Evolutionary conservation across 1,140 invertebrate species (phyloP).

Genomic region (Drosophila parabipectinata): DNA sequence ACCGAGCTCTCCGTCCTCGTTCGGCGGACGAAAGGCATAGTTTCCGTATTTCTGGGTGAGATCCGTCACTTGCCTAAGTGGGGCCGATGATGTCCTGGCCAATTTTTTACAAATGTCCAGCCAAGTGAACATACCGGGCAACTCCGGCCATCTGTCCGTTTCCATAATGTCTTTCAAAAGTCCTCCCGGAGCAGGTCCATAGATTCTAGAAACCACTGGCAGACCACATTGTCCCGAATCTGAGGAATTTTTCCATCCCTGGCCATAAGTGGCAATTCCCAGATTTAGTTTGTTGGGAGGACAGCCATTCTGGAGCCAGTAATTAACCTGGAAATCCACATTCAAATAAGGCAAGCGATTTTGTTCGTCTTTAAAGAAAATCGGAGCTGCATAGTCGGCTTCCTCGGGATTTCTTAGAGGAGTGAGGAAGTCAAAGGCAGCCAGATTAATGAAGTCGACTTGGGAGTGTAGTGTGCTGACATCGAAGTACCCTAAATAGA

Average conservation of each 20-base stretch:
- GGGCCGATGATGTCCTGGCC: slow-evolving; percentile 85
- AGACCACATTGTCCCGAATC: slow-evolving; percentile 90
- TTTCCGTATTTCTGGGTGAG: slow-evolving; percentile 90
- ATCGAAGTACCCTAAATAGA: slow-evolving; percentile 86
- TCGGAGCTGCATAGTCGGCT: slow-evolving; percentile 89
- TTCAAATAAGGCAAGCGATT: slow-evolving; percentile 84
- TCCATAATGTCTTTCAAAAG: slow-evolving; percentile 86
- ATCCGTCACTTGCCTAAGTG: slow-evolving; percentile 89
- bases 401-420: slow-evolving; percentile 89
- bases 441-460: slow-evolving; percentile 91
- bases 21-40: slow-evolving; percentile 89
- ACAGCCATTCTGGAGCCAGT: slow-evolving; percentile 88
- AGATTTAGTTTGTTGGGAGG: slow-evolving; percentile 91
- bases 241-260: slow-evolving; percentile 91
- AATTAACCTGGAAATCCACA: slow-evolving; percentile 86
- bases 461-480: slow-evolving; percentile 88
- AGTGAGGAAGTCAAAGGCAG: slow-evolving; percentile 91
- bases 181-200: slow-evolving; percentile 87
- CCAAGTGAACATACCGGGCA: too few relatives aligned
- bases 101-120: slow-evolving; percentile 85
- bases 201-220: slow-evolving; percentile 88
- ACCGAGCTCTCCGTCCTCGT: slow-evolving; percentile 88
- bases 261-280: slow-evolving; percentile 92
- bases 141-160: slow-evolving; percentile 87
- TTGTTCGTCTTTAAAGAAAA: slow-evolving; percentile 86